Conservation (phyloP, 2,113 vertebrate genomes). For the Paramormyrops kingsleyae region DNA sequence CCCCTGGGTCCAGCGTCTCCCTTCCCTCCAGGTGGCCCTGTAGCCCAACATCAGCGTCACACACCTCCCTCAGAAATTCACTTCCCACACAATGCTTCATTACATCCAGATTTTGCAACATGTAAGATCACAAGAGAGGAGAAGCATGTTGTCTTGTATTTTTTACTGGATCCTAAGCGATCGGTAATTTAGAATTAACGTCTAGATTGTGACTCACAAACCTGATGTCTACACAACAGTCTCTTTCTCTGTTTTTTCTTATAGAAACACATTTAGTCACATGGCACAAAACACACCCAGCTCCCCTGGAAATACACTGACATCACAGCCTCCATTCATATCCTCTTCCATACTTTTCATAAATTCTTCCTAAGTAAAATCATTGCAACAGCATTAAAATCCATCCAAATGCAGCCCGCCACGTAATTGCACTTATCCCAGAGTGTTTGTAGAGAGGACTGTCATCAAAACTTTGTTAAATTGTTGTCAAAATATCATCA, state of each 20-base stretch:
- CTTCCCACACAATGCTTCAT: neutral
- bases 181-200: neutral
- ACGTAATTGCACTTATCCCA: neutral
- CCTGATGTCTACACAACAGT: neutral
- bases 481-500: neutral
- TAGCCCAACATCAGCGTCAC: conserved; percentile 25
- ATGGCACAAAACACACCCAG: neutral
- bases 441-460: neutral
- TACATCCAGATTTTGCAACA: neutral
- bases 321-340: neutral
- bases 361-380: neutral
- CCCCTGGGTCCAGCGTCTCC: conserved; percentile 66
- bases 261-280: neutral
- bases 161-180: neutral
- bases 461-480: neutral
- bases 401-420: neutral
- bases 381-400: neutral
- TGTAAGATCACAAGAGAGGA: neutral
- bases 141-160: neutral
- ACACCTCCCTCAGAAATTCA: neutral
- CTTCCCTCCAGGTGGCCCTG: conserved; percentile 72
- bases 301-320: neutral
- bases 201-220: neutral
- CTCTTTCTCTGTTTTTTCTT: neutral
- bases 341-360: neutral